A percentile compares a stretch with the other conserved stretches of the same genome.
These are phyloP conservation scores for Misgurnus anguillicaudatus DNA, from an alignment of 2,113 vertebrate species.

Conservation along the genomic window DNA sequence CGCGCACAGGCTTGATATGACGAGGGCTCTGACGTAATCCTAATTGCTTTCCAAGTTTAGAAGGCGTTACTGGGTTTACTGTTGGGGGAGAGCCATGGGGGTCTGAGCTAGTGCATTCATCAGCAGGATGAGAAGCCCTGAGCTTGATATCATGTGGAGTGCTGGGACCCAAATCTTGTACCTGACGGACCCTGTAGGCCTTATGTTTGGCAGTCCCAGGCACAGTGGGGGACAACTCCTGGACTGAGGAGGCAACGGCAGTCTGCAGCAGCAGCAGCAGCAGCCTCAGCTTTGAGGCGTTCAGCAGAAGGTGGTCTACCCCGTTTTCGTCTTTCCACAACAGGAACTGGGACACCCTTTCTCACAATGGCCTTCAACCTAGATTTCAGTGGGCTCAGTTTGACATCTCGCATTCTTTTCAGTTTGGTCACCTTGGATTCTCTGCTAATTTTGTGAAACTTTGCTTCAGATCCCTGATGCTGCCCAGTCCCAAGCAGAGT, in stretches of 20 bases:
- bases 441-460: slow-evolving; percentile 64
- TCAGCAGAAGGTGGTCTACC: slow-evolving; percentile 91
- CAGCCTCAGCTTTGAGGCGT: slow-evolving; percentile 82
- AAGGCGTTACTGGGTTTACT: slow-evolving; percentile 68
- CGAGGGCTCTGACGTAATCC: slow-evolving; percentile 91
- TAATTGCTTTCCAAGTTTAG: slow-evolving; percentile 73
- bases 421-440: slow-evolving; percentile 81
- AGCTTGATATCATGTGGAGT: slow-evolving; percentile 60
- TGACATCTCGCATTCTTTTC: slow-evolving; percentile 88
- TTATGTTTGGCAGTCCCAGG: slow-evolving; percentile 82
- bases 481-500: slow-evolving; percentile 69
- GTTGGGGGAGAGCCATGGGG: slow-evolving; percentile 64
- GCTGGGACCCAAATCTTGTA: slow-evolving; percentile 74
- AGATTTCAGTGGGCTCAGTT: slow-evolving; percentile 90
- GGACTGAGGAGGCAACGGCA: slow-evolving; percentile 59
- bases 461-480: slow-evolving; percentile 63
- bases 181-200: slow-evolving; percentile 77
- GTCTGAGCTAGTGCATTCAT: slow-evolving; percentile 55
- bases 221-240: slow-evolving; percentile 51
- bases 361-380: slow-evolving; percentile 86
- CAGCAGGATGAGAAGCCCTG: slow-evolving; percentile 55
- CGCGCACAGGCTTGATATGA: slow-evolving; percentile 90
- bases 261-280: slow-evolving; percentile 64
- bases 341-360: slow-evolving; percentile 78
- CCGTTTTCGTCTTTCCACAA: slow-evolving; percentile 81